Conservation (phyloP, 35 echinoderm and acorn worm species). For the Ophioderma brevispina region DNA sequence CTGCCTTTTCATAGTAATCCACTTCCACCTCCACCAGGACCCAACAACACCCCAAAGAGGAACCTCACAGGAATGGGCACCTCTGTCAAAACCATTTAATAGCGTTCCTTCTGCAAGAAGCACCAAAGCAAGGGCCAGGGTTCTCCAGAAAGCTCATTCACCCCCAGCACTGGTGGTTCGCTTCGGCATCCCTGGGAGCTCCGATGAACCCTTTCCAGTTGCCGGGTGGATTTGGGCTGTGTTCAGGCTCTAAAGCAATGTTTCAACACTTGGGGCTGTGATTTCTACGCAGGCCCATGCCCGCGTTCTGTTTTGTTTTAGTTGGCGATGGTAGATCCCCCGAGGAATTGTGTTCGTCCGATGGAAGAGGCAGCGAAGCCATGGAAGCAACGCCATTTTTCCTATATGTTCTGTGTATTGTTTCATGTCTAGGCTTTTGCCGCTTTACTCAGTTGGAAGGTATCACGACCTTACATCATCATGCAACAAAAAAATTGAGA, state of each 20-base stretch:
- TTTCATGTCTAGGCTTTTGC: no score
- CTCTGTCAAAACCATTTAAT: conserved; percentile 83
- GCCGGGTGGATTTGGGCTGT: neutral
- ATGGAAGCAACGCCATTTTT: no score
- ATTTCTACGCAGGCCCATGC: neutral
- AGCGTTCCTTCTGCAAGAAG: conserved; percentile 81
- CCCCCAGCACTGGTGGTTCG: conserved; percentile 76
- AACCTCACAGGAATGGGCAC: conserved; percentile 96
- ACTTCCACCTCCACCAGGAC: conserved; percentile 49
- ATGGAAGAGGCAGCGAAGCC: neutral
- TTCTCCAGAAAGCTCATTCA: conserved; percentile 66
- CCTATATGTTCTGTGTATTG: no score
- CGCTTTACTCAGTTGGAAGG: no score
- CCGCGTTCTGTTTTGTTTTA: no score
- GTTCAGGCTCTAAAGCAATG: neutral
- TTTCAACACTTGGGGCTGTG: neutral
- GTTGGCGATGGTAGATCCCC: neutral
- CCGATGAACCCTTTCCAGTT: conserved; percentile 83
- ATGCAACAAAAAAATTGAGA: no score
- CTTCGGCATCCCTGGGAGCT: conserved; percentile 92
- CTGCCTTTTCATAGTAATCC: conserved; percentile 90
- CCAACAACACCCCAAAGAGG: conserved; percentile 92
- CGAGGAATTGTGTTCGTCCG: neutral
- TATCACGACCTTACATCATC: no score
- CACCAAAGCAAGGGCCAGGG: conserved; percentile 77